These are phyloP conservation scores for Dryoscopus gambensis DNA, from an alignment of 2,113 vertebrate species.

Conservation along the genomic window DNA sequence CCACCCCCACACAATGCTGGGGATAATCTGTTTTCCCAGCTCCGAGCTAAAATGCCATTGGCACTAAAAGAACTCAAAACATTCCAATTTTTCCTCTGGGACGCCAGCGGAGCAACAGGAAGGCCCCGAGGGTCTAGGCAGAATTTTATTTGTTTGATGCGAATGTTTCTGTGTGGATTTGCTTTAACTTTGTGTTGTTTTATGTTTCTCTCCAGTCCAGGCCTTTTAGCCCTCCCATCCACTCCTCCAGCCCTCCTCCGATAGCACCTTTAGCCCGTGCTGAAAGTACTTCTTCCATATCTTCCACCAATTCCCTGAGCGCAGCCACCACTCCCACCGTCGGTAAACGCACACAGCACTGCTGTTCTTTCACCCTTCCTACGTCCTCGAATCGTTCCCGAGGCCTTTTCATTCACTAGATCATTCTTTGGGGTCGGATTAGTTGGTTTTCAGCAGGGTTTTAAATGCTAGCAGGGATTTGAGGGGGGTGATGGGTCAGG, in stretches of 20 bases:
- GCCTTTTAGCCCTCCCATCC: constrained; percentile 92
- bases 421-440: not conserved
- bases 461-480: not conserved
- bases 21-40: fast-evolving
- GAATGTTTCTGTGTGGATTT: not conserved
- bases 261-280: constrained; percentile 92
- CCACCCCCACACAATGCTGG: fast-evolving
- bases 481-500: fast-evolving
- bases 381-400: fast-evolving
- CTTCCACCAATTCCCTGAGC: constrained; percentile 91
- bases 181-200: constrained; percentile 49
- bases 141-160: not conserved
- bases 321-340: constrained; percentile 96
- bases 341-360: constrained; percentile 70
- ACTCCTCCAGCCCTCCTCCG: constrained; percentile 93
- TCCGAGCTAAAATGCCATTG: fast-evolving
- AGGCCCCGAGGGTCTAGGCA: fast-evolving
- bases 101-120: not conserved
- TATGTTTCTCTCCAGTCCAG: constrained; percentile 80
- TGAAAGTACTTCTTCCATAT: constrained; percentile 97
- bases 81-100: not conserved
- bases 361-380: constrained; percentile 31
- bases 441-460: fast-evolving
- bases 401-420: not conserved
- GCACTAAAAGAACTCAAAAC: fast-evolving